A percentile compares a stretch with the other conserved stretches of the same genome.
Conservation (phyloP, 1,140 invertebrate genomes). For the Steinernema khuongi region DNA sequence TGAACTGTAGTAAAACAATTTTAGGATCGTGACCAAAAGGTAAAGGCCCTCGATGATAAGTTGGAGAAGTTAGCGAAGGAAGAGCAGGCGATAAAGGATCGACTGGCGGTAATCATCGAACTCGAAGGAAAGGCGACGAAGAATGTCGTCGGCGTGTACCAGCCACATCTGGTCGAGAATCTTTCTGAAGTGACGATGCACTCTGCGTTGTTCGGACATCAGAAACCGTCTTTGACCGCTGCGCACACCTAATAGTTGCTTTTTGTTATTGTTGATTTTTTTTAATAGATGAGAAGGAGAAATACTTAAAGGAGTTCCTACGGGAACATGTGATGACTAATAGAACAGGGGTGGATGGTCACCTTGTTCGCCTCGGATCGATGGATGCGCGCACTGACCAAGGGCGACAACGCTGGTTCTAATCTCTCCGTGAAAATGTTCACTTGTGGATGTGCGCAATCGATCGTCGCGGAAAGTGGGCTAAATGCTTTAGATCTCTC, state of each 20-base stretch:
- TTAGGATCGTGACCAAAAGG: slow-evolving; percentile 26
- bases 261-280: slow-evolving; percentile 4
- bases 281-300: not conserved
- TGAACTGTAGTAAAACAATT: no score
- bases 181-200: slow-evolving; percentile 39
- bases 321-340: not conserved
- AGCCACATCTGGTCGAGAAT: slow-evolving; percentile 41
- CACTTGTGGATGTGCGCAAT: no score
- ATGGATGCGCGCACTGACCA: no score
- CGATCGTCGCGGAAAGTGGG: no score
- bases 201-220: slow-evolving; percentile 39
- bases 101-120: not conserved
- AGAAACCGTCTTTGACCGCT: slow-evolving; percentile 36
- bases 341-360: not conserved
- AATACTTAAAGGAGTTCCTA: not conserved
- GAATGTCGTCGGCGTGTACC: slow-evolving; percentile 31
- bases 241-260: not conserved
- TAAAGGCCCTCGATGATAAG: slow-evolving; percentile 10
- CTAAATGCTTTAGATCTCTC: no score
- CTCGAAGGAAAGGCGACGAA: slow-evolving; percentile 27
- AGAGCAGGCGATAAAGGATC: slow-evolving; percentile 18
- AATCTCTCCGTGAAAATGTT: no score
- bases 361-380: no score
- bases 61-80: slow-evolving; percentile 5
- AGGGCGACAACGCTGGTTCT: no score